Percentiles rank a stretch among this genome's conserved stretches.
phyloP scores from a whole-genome alignment of 2,113 vertebrate genomes.

The Nibea albiflora region DNA sequence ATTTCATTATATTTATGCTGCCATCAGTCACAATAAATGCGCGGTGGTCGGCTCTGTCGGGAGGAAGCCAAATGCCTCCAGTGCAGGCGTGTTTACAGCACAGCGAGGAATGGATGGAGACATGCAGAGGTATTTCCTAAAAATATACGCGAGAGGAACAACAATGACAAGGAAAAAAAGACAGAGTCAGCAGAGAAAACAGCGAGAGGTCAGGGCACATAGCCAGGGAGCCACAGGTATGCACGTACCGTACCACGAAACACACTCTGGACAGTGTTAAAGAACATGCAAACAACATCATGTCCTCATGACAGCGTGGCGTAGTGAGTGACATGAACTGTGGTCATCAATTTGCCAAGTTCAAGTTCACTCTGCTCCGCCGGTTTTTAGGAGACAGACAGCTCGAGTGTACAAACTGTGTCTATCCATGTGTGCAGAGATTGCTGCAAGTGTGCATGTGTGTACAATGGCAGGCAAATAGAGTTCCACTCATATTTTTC shows the following conservation, averaged over 20 bases:
- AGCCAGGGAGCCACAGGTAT: conserved; percentile 38
- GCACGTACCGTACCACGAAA: not conserved
- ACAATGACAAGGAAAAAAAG: not conserved
- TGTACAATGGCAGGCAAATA: not conserved
- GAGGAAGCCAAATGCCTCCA: not conserved
- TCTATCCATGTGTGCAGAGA: not conserved
- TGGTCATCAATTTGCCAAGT: conserved; percentile 2
- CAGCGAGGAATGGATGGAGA: not conserved
- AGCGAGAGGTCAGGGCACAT: not conserved
- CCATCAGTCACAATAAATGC: conserved; percentile 67
- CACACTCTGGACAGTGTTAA: conserved; percentile 12
- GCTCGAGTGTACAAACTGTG: not conserved
- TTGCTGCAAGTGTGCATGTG: not conserved
- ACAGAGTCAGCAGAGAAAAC: not conserved
- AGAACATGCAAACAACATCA: conserved; percentile 2
- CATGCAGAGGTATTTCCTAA: conserved; percentile 25
- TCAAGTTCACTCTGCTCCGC: conserved; percentile 1
- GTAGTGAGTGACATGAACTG: conserved; percentile 18
- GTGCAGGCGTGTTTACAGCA: conserved; percentile 17
- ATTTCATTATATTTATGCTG: conserved; percentile 60
- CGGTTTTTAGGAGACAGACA: not conserved
- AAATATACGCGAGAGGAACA: conserved; percentile 23
- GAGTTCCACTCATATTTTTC: conserved; percentile 41
- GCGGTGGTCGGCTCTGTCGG: conserved; percentile 26
- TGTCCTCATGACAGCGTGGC: not conserved